phyloP scores from a whole-genome alignment of 2,113 vertebrate species.

The Arizona elegans region DNA sequence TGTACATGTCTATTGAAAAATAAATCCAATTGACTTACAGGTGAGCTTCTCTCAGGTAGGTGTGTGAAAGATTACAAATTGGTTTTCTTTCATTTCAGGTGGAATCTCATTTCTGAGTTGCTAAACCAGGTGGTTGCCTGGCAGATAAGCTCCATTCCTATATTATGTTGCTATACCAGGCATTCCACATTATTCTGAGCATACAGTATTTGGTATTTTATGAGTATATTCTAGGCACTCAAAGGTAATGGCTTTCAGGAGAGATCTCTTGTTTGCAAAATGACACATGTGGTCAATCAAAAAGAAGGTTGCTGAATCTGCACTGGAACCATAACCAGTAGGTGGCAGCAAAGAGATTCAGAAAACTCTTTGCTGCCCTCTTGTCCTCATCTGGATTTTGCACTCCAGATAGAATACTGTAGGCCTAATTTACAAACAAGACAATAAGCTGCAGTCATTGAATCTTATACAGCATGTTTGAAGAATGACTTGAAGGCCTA shows the following conservation, averaged over 20 bases:
- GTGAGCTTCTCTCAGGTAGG: not conserved
- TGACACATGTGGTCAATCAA: not conserved
- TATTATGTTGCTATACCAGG: not conserved
- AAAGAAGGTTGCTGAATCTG: not conserved
- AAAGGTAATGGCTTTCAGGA: not conserved
- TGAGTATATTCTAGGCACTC: not conserved
- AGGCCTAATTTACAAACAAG: not conserved
- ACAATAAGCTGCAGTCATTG: not conserved
- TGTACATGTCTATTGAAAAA: not conserved
- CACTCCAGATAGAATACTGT: not conserved
- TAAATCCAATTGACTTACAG: not conserved
- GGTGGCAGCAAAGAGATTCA: not conserved
- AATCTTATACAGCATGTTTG: not conserved
- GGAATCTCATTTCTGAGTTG: not conserved
- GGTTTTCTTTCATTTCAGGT: not conserved
- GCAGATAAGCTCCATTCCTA: not conserved
- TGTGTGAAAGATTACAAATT: not conserved
- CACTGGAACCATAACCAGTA: not conserved
- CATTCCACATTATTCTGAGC: not conserved
- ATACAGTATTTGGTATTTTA: not conserved
- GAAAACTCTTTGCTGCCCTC: not conserved
- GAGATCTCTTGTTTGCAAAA: not conserved
- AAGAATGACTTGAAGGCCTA: not conserved
- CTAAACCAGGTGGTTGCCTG: not conserved
- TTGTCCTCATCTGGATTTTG: not conserved